Evolutionary conservation across 2,797 vertebrate species (phyloP), one percentile per base, ranked within the genome.

Genomic region (Smutsia temminckii): DNA sequence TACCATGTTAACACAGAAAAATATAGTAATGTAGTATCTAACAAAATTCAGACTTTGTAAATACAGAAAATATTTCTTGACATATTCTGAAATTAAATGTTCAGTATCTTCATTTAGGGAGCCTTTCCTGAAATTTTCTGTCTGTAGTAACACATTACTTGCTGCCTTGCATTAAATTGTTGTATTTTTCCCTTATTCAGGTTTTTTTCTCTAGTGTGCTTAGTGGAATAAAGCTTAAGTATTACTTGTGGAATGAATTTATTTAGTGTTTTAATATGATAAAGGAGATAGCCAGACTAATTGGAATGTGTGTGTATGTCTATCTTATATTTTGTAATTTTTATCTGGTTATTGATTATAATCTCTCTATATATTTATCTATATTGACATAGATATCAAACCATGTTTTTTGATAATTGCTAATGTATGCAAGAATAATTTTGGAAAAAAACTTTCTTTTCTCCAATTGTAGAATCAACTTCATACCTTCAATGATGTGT

Each of bases 401-500:
- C 9, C 20, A 10, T 85, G 53, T 93, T 97, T 91, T 14, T 46
- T 96, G 29, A 88, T 11, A 77, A 2, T 91, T 93, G 66, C 34
- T 91, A n/a, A 14, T 51, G 7, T 72, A 78, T 80, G 16, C 3
- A 87, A 79, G 69, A 85, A 88, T 68, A 94, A 80, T 95, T 93
- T 87, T 79, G 27, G 27, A 89, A 63, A 81, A 89, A n/a, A 55
- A 42, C 12, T 94, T 98, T 98, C 71, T 95, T 97, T 98, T 97
- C 95, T 98, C 68, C 97, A 85, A 97, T 97, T 96, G n/a, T 98
- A 99, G 99, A 99, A 99, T 98, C 99, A 99, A 96, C 99, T 99
- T 94, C 99, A 99, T 98, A 99, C 99, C 91, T 99, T 99, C 98
- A 99, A 99, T 87, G 99, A 99, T 95, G 99, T 99, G 97, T 99